These are phyloP conservation scores for Pseudois nayaur DNA, from an alignment of 2,113 vertebrate genomes.

Conservation along the genomic window DNA sequence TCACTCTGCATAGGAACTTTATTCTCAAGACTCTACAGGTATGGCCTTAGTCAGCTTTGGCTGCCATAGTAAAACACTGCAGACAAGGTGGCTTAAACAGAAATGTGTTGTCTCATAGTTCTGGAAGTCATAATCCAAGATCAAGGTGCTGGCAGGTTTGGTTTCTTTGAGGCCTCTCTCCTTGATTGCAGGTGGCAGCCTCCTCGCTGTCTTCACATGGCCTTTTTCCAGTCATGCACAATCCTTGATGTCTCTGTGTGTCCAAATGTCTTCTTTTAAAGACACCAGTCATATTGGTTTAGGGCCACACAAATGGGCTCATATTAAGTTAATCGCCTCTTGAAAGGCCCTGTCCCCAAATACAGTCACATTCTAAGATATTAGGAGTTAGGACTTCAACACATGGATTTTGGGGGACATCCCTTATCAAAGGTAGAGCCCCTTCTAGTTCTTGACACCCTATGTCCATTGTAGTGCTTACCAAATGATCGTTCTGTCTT, in stretches of 20 bases:
- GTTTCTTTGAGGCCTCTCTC: background rate
- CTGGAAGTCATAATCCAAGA: background rate
- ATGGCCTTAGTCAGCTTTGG: background rate
- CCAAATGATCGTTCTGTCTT: background rate
- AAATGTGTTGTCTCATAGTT: background rate
- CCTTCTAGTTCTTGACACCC: no score
- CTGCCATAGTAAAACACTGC: background rate
- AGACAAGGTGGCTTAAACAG: background rate
- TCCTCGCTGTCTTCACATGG: background rate
- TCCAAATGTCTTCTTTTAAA: background rate
- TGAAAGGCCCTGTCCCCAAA: background rate
- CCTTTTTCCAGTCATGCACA: fast-evolving
- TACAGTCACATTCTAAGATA: background rate
- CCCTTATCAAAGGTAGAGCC: background rate
- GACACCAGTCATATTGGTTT: background rate
- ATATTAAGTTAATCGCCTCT: background rate
- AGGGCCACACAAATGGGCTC: background rate
- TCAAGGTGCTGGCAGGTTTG: background rate
- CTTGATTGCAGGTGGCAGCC: background rate
- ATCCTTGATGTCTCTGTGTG: background rate
- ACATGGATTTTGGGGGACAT: background rate
- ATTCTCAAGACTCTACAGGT: background rate
- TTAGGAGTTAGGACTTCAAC: background rate
- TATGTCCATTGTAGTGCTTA: background rate
- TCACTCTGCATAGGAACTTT: background rate